Percentiles rank a stretch among this genome's conserved stretches.
Conservation (phyloP, 2,113 vertebrate species). For the Thamnaconus septentrionalis region DNA sequence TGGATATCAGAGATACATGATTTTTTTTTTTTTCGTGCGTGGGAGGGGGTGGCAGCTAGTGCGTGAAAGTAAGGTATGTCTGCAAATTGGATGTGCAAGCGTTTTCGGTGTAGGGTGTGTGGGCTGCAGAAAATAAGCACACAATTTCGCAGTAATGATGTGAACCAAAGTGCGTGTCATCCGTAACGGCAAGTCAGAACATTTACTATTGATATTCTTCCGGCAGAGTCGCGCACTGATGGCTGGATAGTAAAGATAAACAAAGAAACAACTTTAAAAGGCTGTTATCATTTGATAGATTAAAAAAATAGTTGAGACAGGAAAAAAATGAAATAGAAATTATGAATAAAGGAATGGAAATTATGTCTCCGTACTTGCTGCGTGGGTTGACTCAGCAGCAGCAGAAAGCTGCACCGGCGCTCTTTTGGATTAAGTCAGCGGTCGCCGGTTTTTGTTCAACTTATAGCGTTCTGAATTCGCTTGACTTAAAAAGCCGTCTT, state of each 20-base stretch:
- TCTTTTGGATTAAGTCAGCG: too few relatives aligned
- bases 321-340: not conserved
- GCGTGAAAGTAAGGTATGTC: constrained; percentile 42
- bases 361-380: constrained; percentile 16
- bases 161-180: constrained; percentile 27
- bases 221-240: constrained; percentile 5
- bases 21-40: constrained; percentile 45
- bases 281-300: not conserved
- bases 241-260: constrained; percentile 6
- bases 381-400: too few relatives aligned
- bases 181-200: constrained; percentile 20
- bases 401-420: too few relatives aligned
- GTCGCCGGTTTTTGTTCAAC: constrained; percentile 14
- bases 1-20: constrained; percentile 70
- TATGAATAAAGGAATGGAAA: constrained; percentile 5
- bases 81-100: constrained; percentile 52
- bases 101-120: constrained; percentile 32
- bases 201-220: constrained; percentile 11
- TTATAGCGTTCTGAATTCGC: constrained; percentile 29
- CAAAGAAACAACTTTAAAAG: not conserved
- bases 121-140: constrained; percentile 2
- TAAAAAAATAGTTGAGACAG: not conserved
- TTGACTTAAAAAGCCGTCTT: constrained; percentile 38
- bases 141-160: constrained; percentile 30
- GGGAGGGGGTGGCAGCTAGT: constrained; percentile 26